Base-by-base conservation (phyloP, 2,113 vertebrate genomes). In the Megaceryle maxima region DNA sequence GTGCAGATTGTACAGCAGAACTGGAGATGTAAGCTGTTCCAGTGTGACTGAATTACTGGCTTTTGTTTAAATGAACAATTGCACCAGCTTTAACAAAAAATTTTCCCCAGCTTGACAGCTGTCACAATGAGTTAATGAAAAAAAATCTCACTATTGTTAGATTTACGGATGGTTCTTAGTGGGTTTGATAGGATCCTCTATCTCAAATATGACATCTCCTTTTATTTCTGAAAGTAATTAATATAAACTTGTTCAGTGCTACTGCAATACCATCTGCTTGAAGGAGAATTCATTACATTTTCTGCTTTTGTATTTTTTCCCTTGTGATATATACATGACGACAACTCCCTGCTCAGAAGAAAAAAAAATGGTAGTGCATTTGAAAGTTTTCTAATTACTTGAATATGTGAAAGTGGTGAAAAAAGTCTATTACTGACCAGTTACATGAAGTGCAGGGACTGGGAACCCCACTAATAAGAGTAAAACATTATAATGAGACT, bases 11-110 rank as follows among this genome's bases (percentile, higher is more conserved):
- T 63, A 73, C 0, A 0, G 69, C 77, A 79, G 64, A 90, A 53
- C 56, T 72, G 13, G 2, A 56, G 64, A 88, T 48, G 5, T 51
- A 43, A 83, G 51, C 79, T 92, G 44, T 79, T 96, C 62, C 84
- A 91, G 19, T 66, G 31, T 81, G 56, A 31, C 64, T 83, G 72
- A 93, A 93, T 94, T 88, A 74, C 93, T 90, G 90, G 35, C 62
- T 94, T 95, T 95, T 93, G 86, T 95, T 88, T 90, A 90, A 92
- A 88, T 79, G 90, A 88, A 46, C 90, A 92, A 87, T 91, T 83
- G 56, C 82, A 88, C 66, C 68, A 77, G 28, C 83, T 76, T 94
- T 96, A 94, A 90, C 80, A 93, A 79, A 87, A 96, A 87, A 33
- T 90, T 92, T 93, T 92, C 70, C 39, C 33, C 26, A 44, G 76